A percentile compares a stretch with the other conserved stretches of the same genome.
phyloP scores from a whole-genome alignment of 2,113 vertebrate species.

The Podocnemis expansa region DNA sequence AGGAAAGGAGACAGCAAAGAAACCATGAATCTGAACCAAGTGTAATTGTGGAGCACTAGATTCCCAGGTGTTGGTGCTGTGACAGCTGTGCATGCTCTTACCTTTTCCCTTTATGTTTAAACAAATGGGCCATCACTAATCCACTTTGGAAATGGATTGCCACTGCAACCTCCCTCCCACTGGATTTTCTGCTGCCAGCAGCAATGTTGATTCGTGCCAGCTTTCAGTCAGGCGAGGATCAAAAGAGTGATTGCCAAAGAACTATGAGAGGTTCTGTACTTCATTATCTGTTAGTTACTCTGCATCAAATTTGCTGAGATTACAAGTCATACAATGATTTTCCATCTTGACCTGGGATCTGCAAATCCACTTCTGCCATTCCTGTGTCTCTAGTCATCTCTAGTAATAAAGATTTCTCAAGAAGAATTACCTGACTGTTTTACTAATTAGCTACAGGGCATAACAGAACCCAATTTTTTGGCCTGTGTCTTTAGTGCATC shows the following conservation, averaged over 20 bases:
- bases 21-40: not conserved
- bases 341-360: not conserved
- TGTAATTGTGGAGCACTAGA: not conserved
- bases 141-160: not conserved
- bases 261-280: not conserved
- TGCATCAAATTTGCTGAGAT: not conserved
- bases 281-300: not conserved
- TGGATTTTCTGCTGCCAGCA: not conserved
- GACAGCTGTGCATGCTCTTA: not conserved
- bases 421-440: not conserved
- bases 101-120: accelerated
- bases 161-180: not conserved
- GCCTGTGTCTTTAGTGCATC: not conserved
- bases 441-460: not conserved
- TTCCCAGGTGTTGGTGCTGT: not conserved
- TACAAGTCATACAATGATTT: not conserved
- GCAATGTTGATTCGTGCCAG: not conserved
- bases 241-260: not conserved
- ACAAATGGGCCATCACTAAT: not conserved
- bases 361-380: not conserved
- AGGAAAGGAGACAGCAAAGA: slow-evolving; percentile 34
- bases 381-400: not conserved
- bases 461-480: not conserved
- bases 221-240: not conserved
- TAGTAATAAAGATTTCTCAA: not conserved